A percentile compares a stretch with the other conserved stretches of the same genome.
These are phyloP conservation scores for Philereme vetulata DNA, from an alignment of 2,888 invertebrate genomes.

Conservation along the genomic window DNA sequence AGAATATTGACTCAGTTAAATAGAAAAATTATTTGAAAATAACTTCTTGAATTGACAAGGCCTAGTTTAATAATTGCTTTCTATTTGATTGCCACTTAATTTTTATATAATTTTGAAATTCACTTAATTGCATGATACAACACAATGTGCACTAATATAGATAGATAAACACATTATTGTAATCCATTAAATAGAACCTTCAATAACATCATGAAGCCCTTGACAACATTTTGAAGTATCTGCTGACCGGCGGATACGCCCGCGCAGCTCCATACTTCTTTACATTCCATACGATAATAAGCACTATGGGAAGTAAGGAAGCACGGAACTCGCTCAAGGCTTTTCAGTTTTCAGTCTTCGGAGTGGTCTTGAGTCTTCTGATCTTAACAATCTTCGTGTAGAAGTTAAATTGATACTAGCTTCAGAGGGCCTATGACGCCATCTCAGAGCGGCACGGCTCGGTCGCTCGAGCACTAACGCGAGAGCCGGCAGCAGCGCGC, in stretches of 20 bases:
- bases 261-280: constrained; percentile 96
- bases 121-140: constrained; percentile 23
- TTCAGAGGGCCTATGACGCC: constrained; percentile 53
- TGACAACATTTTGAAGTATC: constrained; percentile 52
- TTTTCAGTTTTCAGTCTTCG: constrained; percentile 62
- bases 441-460: constrained; percentile 39
- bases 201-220: constrained; percentile 44
- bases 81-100: constrained; percentile 1
- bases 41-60: neutral
- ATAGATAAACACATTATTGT: constrained; percentile 17
- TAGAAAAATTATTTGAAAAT: constrained; percentile 1
- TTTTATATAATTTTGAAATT: constrained; percentile 5
- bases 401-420: constrained; percentile 37
- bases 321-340: constrained; percentile 93
- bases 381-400: constrained; percentile 35
- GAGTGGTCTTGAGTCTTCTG: constrained; percentile 41
- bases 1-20: constrained; percentile 2
- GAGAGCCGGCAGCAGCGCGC: constrained; percentile 39
- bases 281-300: constrained; percentile 96
- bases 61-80: neutral
- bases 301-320: constrained; percentile 98
- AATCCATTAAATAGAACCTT: constrained; percentile 27
- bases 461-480: constrained; percentile 47
- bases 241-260: constrained; percentile 69
- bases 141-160: constrained; percentile 19